Percentiles rank a stretch among this genome's conserved stretches.
These are phyloP conservation scores for Paracyclopina nana DNA, from an alignment of 1,140 invertebrate species.

Conservation along the genomic window DNA sequence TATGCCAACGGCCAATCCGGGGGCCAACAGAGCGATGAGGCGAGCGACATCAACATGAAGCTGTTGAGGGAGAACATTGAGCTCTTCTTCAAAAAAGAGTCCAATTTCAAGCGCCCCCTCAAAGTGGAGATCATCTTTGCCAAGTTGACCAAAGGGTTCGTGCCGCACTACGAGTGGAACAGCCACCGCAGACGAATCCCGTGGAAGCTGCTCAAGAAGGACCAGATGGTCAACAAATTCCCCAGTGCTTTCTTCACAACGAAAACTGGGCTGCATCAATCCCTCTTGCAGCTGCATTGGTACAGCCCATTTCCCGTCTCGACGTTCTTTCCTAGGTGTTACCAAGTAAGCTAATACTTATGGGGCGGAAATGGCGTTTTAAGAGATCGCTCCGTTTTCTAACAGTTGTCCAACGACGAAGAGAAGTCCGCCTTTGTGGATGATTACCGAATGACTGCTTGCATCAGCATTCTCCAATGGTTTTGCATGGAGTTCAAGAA, in stretches of 20 bases:
- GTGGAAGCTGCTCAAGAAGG: constrained; percentile 37
- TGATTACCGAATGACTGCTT: constrained; percentile 69
- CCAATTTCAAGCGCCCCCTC: neutral
- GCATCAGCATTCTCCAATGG: constrained; percentile 57
- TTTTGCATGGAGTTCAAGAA: constrained; percentile 24
- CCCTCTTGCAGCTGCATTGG: constrained; percentile 69
- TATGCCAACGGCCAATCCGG: no score
- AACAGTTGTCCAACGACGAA: constrained; percentile 35
- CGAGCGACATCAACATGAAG: neutral
- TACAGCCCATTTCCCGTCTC: constrained; percentile 54
- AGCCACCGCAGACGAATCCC: constrained; percentile 57
- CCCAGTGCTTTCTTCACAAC: constrained; percentile 64
- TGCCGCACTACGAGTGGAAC: constrained; percentile 70
- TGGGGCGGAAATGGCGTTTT: no score
- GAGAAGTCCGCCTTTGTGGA: constrained; percentile 70
- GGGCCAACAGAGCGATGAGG: neutral
- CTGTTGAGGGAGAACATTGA: neutral
- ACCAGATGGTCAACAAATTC: constrained; percentile 52
- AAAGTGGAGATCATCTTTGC: neutral
- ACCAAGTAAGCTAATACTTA: constrained; percentile 32
- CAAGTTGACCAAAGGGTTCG: constrained; percentile 27
- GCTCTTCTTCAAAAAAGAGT: neutral
- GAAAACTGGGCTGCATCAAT: constrained; percentile 52
- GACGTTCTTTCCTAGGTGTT: constrained; percentile 64
- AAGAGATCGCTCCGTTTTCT: no score